Evolutionary conservation across 2,888 invertebrate species (phyloP), one percentile per base, ranked within the genome.

Genomic region (Ptychoptera albimana): DNA sequence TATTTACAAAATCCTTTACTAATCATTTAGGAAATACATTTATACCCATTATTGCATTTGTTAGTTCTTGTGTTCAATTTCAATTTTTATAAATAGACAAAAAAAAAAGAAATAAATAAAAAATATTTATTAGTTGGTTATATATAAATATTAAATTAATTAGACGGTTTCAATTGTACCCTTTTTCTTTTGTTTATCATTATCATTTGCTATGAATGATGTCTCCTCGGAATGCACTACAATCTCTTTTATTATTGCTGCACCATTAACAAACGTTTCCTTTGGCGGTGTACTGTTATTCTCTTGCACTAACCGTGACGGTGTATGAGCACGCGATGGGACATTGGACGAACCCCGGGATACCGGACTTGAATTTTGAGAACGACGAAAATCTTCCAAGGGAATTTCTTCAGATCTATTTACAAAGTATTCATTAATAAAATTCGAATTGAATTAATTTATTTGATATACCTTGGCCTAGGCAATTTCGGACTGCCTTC

Each of bases 381-480:
- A 70, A 48, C 73, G 71, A 49, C 76, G 75, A 55, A 87, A 83
- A 50, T 85, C 77, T 55, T 85, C 86, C 37, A 87, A 60, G 0
- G 86, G 86, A 39, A 87, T 87, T 54, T 86, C 85, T 56, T 85
- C 80, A 16, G 79, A 82, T 15, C 64, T 64, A n/a, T n/a, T n/a
- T n/a, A n/a, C n/a, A n/a, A n/a, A n/a, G n/a, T n/a, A n/a, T n/a
- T 7, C n/a, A 37, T 10, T 9, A 15, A 4, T n/a, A 37, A n/a
- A 37, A 13, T 9, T 37, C 6, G 11, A 2, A 3, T 23, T 23
- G 2, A 30, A 35, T 10, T 2, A 15, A 48, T 13, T 12, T 32
- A 46, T 37, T 44, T 39, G 34, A 39, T 1, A 39, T 48, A 64
- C 46, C 82, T 71, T 1, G 84, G 78, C 35, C 85, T 68, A 1